These are phyloP conservation scores for Drosophila lacertosa DNA, from an alignment of 1,140 invertebrate genomes.

Conservation along the genomic window DNA sequence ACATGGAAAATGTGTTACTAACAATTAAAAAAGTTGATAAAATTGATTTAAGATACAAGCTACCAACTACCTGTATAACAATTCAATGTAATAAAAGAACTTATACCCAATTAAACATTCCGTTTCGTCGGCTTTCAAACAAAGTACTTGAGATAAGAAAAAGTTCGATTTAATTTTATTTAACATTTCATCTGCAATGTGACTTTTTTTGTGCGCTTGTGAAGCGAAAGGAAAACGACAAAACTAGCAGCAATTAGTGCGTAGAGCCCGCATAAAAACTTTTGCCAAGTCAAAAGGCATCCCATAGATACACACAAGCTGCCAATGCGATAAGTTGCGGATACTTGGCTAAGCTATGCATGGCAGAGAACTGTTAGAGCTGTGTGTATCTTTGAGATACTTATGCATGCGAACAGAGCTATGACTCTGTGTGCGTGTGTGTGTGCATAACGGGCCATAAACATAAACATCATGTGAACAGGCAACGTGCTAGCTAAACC, in stretches of 20 bases:
- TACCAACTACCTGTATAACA: too few species aligned
- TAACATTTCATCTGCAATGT: background rate
- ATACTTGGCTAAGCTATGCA: constrained; percentile 5
- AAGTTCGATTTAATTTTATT: too few species aligned
- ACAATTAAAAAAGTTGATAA: too few species aligned
- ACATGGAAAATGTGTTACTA: too few species aligned
- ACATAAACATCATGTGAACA: constrained; percentile 68
- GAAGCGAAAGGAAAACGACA: background rate
- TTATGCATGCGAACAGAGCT: constrained; percentile 3
- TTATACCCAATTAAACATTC: too few species aligned
- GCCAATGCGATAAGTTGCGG: background rate
- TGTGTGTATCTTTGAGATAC: constrained; percentile 6
- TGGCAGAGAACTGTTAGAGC: constrained; percentile 9
- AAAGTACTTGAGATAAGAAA: too few species aligned
- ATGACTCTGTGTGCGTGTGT: constrained; percentile 7
- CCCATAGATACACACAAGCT: constrained; percentile 11
- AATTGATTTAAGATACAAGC: too few species aligned
- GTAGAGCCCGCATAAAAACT: constrained; percentile 28
- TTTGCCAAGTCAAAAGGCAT: constrained; percentile 27
- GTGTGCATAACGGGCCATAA: constrained; percentile 62
- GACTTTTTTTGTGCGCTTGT: background rate
- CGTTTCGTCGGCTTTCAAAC: too few species aligned
- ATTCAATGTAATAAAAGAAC: too few species aligned
- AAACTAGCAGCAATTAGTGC: constrained; percentile 10
- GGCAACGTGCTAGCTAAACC: constrained; percentile 29